phyloP scores from a whole-genome alignment of 1,140 invertebrate species.

The Sitobion miscanthi region DNA sequence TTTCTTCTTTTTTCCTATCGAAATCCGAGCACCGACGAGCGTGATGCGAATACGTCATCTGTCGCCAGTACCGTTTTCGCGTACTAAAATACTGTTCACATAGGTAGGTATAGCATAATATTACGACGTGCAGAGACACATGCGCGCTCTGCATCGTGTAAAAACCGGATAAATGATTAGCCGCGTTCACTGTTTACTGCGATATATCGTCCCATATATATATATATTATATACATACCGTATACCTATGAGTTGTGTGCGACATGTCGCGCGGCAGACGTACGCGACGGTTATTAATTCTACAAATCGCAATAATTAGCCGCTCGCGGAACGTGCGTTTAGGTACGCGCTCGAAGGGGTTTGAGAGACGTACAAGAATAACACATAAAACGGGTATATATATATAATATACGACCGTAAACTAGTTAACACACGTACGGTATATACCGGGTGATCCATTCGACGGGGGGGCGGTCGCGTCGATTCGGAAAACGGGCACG shows the following conservation, averaged over 20 bases:
- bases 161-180: conserved; percentile 4
- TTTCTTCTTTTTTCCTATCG: no score
- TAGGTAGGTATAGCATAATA: neutral
- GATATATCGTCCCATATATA: neutral
- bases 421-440: neutral
- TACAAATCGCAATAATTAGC: conserved; percentile 46
- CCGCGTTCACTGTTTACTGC: neutral
- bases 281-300: conserved; percentile 4
- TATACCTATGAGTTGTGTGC: neutral
- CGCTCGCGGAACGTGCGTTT: neutral
- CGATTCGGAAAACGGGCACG: no score
- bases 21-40: no score
- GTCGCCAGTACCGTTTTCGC: no score
- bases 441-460: neutral
- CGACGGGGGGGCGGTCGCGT: no score
- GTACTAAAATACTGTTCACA: neutral
- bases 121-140: neutral
- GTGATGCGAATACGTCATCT: no score
- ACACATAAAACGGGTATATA: neutral
- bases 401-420: neutral
- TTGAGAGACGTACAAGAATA: conserved; percentile 26
- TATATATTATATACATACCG: neutral
- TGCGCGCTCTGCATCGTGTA: neutral
- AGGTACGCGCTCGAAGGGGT: neutral
- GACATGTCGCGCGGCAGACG: conserved; percentile 15